Conservation (phyloP, 2,888 invertebrate genomes). For the Tinea pellionella region DNA sequence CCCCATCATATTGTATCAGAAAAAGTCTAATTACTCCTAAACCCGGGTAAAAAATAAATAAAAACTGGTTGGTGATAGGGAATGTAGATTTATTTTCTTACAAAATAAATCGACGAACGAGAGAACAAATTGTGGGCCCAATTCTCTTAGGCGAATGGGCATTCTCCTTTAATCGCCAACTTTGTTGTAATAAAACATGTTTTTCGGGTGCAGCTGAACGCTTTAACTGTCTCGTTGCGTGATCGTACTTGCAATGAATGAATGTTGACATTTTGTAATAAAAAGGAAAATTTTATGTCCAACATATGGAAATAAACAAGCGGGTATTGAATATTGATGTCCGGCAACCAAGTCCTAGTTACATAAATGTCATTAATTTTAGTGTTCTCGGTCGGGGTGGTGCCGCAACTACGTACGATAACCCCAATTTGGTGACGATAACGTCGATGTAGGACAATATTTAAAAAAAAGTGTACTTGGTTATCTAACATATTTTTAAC, state of each 20-base stretch:
- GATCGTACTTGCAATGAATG: not conserved
- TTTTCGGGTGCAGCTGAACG: not conserved
- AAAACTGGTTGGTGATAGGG: too few species aligned
- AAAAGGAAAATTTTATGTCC: not conserved
- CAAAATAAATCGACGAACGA: too few species aligned
- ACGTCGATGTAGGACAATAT: not conserved
- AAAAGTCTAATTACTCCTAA: too few species aligned
- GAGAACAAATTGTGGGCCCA: too few species aligned
- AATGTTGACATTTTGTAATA: constrained; percentile 1
- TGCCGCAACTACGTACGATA: not conserved
- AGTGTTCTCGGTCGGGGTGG: not conserved
- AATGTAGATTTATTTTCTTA: too few species aligned
- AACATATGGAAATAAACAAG: constrained; percentile 16
- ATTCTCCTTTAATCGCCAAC: too few species aligned
- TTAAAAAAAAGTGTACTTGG: not conserved
- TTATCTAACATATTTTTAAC: not conserved
- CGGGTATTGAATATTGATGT: constrained; percentile 17
- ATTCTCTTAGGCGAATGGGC: too few species aligned
- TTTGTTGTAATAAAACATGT: not conserved
- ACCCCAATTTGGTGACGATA: not conserved
- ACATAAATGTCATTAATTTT: constrained; percentile 16
- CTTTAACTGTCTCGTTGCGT: constrained; percentile 1
- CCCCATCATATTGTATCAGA: too few species aligned
- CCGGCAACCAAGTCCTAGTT: constrained; percentile 15
- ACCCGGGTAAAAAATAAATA: too few species aligned